Percentiles rank a stretch among this genome's conserved stretches.
phyloP scores from a whole-genome alignment of 2,797 vertebrate species.

The Sylvilagus floridanus region DNA sequence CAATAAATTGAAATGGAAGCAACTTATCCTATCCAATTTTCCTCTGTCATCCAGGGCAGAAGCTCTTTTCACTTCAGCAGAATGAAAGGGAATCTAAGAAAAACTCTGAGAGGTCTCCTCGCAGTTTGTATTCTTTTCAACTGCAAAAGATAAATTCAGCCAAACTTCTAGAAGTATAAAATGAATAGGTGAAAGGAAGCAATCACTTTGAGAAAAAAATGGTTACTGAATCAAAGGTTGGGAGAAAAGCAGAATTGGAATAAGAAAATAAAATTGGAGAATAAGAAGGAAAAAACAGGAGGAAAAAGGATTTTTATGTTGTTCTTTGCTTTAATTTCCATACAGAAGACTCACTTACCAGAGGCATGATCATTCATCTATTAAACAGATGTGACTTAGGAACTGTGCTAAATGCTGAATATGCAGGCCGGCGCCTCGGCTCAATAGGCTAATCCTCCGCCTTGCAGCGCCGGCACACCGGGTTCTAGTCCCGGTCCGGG shows the following conservation, averaged over 20 bases:
- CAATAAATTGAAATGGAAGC: constrained; percentile 66
- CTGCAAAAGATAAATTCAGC: background rate
- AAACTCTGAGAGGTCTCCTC: background rate
- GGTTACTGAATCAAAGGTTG: background rate
- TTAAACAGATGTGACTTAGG: background rate
- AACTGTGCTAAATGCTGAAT: background rate
- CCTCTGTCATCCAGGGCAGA: background rate
- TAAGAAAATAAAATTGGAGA: constrained; percentile 23
- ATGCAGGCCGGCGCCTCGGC: no score
- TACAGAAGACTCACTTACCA: background rate
- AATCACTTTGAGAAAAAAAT: background rate
- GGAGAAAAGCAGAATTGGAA: constrained; percentile 22
- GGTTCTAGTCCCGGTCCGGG: no score
- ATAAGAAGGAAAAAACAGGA: constrained; percentile 37
- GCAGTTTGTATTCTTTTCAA: constrained; percentile 11
- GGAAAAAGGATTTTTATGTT: constrained; percentile 50
- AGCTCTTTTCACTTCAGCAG: constrained; percentile 57
- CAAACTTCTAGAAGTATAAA: constrained; percentile 8
- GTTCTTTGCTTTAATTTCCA: constrained; percentile 34
- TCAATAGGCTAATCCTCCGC: no score
- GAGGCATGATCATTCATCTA: background rate
- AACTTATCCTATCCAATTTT: constrained; percentile 46
- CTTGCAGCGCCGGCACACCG: no score
- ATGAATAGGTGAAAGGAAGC: background rate
- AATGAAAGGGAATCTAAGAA: constrained; percentile 45